Evolutionary conservation across 30 jellyfish, hydroid and myxozoan species (phyloP).

Genomic region (Catostylus mosaicus): DNA sequence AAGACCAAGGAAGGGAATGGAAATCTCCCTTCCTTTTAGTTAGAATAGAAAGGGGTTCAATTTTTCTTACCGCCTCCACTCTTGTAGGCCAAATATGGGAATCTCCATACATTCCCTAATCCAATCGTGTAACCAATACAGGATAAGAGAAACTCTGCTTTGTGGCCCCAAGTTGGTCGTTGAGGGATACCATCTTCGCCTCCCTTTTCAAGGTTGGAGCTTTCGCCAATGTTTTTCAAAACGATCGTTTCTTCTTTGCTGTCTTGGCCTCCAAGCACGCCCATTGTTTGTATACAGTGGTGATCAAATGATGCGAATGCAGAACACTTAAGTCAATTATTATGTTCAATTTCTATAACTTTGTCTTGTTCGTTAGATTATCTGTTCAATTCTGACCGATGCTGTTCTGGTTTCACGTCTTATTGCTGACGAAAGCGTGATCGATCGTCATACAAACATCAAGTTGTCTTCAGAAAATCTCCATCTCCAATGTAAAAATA

Average conservation of each 20-base stretch:
- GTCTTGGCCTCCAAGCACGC: conserved; percentile 21
- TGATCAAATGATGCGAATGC: not conserved
- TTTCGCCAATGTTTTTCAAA: conserved; percentile 26
- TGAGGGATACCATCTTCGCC: conserved; percentile 35
- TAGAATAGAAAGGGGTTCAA: too few relatives aligned
- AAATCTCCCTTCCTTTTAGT: not conserved
- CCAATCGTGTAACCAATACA: conserved; percentile 95
- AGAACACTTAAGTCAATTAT: not conserved
- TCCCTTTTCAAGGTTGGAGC: not conserved
- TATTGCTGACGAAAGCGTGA: conserved; percentile 9
- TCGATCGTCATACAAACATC: not conserved
- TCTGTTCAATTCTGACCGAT: not conserved
- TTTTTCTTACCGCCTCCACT: conserved; percentile 90
- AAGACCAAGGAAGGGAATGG: too few relatives aligned
- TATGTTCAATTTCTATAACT: too few relatives aligned
- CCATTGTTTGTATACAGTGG: conserved; percentile 7
- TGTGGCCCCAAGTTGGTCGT: conserved; percentile 91
- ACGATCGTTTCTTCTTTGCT: conserved; percentile 45
- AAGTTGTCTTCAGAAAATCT: not conserved
- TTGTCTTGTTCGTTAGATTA: too few relatives aligned
- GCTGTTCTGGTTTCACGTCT: not conserved
- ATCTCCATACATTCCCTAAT: conserved; percentile 91
- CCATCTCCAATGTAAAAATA: conserved; percentile 15
- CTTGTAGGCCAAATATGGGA: conserved; percentile 88
- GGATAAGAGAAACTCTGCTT: conserved; percentile 82